Conservation (phyloP, 2,888 invertebrate genomes). For the Buathra laborator region DNA sequence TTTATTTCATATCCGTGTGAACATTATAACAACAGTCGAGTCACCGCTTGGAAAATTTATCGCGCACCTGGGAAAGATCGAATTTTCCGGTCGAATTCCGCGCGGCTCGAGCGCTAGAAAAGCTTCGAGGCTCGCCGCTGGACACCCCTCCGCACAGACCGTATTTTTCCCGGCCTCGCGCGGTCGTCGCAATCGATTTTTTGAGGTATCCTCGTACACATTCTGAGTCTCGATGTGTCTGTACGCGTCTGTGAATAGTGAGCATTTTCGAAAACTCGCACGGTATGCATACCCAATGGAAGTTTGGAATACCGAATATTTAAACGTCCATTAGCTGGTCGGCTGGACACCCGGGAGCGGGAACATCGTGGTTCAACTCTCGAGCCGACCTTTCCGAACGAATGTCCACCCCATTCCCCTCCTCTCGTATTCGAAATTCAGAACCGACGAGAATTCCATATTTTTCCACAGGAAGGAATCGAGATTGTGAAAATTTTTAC, state of each 20-base stretch:
- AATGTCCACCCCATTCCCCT: not conserved
- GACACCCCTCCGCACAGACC: not conserved
- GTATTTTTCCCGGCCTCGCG: slow-evolving; percentile 12
- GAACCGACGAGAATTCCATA: slow-evolving; percentile 3
- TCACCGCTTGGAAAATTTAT: not conserved
- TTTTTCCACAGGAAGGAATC: slow-evolving; percentile 21
- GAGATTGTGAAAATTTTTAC: slow-evolving; percentile 1
- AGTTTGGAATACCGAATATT: slow-evolving; percentile 60
- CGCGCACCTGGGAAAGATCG: not conserved
- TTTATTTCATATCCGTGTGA: not conserved
- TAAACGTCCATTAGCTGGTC: slow-evolving; percentile 56
- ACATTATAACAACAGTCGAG: not conserved
- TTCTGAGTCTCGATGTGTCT: not conserved
- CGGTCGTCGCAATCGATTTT: slow-evolving; percentile 57
- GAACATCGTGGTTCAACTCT: slow-evolving; percentile 1
- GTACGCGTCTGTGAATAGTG: not conserved
- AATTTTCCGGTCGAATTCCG: slow-evolving; percentile 22
- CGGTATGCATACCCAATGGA: slow-evolving; percentile 53
- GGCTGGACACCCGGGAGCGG: slow-evolving; percentile 1
- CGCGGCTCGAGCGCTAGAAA: not conserved
- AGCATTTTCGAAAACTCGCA: slow-evolving; percentile 34
- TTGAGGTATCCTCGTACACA: slow-evolving; percentile 20
- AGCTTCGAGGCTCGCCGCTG: slow-evolving; percentile 22
- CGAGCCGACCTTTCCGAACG: slow-evolving; percentile 15
- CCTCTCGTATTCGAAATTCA: slow-evolving; percentile 9